Evolutionary conservation across 2,797 vertebrate genomes (phyloP).

Genomic region (Eulemur albifrons): DNA sequence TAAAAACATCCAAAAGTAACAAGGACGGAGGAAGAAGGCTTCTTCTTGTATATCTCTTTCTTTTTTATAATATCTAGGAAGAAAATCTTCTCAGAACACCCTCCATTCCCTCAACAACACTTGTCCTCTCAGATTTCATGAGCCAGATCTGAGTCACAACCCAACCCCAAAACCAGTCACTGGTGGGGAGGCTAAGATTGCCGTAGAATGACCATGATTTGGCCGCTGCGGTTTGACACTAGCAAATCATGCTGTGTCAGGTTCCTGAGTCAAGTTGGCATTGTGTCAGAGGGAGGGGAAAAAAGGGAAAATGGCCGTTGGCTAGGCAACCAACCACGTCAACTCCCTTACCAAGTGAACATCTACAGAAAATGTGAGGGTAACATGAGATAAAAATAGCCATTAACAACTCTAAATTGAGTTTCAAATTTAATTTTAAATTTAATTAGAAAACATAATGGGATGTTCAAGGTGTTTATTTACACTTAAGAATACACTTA

Average conservation of each 20-base stretch:
- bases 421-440: slow-evolving; percentile 22
- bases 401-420: not conserved
- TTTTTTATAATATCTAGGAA: not conserved
- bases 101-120: not conserved
- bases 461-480: not conserved
- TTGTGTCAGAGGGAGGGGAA: not conserved
- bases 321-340: not conserved
- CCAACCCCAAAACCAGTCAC: not conserved
- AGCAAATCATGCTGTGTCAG: not conserved
- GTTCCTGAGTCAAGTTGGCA: not conserved
- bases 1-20: not conserved
- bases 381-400: not conserved
- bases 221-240: not conserved
- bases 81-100: not conserved
- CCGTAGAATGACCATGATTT: not conserved
- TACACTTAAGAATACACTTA: not conserved
- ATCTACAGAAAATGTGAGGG: not conserved
- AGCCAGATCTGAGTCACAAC: not conserved
- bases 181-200: not conserved
- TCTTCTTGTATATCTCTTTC: not conserved
- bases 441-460: not conserved
- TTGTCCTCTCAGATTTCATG: not conserved
- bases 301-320: not conserved
- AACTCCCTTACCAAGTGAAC: not conserved
- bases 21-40: not conserved